Conservation (phyloP, 2,797 vertebrate species). For the Sorex maritimensis region DNA sequence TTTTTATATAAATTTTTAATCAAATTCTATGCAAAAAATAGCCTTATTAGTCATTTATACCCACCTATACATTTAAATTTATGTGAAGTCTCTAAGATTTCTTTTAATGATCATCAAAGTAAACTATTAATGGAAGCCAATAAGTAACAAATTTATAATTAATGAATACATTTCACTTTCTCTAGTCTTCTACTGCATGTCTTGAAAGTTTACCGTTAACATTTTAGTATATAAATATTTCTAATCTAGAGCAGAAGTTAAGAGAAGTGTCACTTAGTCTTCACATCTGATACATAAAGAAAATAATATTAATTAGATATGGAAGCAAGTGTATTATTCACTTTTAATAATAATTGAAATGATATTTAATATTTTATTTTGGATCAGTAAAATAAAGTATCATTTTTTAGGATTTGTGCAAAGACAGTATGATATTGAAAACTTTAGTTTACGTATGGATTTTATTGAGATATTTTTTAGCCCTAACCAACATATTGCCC, state of each 20-base stretch:
- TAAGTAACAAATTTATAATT: constrained; percentile 56
- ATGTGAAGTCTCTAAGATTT: neutral
- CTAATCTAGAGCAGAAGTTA: constrained; percentile 47
- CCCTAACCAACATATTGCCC: constrained; percentile 35
- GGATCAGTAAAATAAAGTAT: neutral
- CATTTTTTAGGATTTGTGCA: neutral
- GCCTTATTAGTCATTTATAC: neutral
- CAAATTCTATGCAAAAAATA: constrained; percentile 38
- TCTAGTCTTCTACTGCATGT: neutral
- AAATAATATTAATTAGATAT: constrained; percentile 23
- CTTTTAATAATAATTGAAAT: neutral
- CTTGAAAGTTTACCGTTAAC: constrained; percentile 16
- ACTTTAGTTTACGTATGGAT: neutral
- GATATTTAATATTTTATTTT: constrained; percentile 35
- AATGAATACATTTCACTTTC: constrained; percentile 43
- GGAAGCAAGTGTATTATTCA: constrained; percentile 28
- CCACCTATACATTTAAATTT: constrained; percentile 36
- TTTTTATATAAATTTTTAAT: neutral
- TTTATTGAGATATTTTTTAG: constrained; percentile 60
- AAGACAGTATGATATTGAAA: constrained; percentile 23
- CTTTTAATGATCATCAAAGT: constrained; percentile 48
- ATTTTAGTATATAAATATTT: constrained; percentile 11
- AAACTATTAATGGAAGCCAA: constrained; percentile 18
- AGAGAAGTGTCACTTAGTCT: constrained; percentile 49
- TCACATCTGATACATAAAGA: constrained; percentile 26